Base-by-base conservation (phyloP, 2,113 vertebrate genomes). In the Atrichornis clamosus region DNA sequence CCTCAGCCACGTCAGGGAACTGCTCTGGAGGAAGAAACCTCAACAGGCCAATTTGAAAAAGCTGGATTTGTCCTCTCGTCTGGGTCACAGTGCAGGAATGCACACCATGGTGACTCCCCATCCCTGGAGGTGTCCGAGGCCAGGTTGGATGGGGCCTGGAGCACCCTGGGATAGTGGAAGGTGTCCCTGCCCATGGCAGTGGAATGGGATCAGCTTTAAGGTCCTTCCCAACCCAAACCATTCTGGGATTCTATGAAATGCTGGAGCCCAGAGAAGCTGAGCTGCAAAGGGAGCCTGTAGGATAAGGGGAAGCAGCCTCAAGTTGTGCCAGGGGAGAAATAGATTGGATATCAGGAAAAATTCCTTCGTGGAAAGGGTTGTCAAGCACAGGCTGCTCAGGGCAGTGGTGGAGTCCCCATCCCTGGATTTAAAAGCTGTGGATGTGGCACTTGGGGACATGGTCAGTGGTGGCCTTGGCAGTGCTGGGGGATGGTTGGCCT, bases 31-130 rank as follows among this genome's bases (percentile, higher is more conserved):
- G 33, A 58, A 22, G 41, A 65, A 60, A 8, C 15, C n/a, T 30
- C 22, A 10, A 1, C 65, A 16, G 46, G 12, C 1, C 0, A 10
- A 0, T 13, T 44, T 63, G n/a, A 1, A 65, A 39, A 35, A 49
- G 5, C 41, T 53, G 64, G 14, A 2, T 63, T 70, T 41, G 1
- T 60, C 27, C 62, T 41, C 22, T 64, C 6, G 1, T 23, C n/a
- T 30, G 37, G 27, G 41, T 55, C 23, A 1, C 13, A 2, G 26
- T 0, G 9, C 6, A 6, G 58, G 42, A 50, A 44, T 35, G 12
- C 23, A 17, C 23, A 5, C 41, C 4, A 0, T 6, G 47, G n/a
- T 24, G 35, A 6, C 9, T 26, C 15, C 30, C 17, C 23, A 6
- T 6, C 41, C 65, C 58, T 64, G 65, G 24, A 2, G 55, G 49